phyloP scores from a whole-genome alignment of 2,113 vertebrate species.

The Dolichotis patagonum region DNA sequence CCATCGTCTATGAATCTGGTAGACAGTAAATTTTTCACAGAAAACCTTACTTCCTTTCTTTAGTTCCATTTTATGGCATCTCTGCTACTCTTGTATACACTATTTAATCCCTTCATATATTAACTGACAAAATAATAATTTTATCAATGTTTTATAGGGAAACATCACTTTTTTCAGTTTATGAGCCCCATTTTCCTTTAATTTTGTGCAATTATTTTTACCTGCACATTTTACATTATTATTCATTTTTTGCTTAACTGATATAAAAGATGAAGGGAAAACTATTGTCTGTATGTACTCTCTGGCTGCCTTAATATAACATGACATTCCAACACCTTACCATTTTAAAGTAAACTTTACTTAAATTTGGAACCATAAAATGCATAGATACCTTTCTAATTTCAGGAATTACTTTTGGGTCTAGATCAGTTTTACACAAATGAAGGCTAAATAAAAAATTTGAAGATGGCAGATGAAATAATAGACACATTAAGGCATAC shows the following conservation, averaged over 20 bases:
- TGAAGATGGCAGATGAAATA: neutral
- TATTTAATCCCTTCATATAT: neutral
- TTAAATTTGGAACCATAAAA: neutral
- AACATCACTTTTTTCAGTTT: neutral
- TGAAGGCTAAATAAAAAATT: neutral
- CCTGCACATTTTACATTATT: neutral
- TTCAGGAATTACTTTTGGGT: neutral
- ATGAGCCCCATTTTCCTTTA: neutral
- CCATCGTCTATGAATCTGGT: neutral
- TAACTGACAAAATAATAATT: neutral
- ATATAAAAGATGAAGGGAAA: neutral
- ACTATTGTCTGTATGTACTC: neutral
- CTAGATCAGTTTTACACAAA: neutral
- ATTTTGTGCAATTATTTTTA: neutral
- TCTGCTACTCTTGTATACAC: neutral
- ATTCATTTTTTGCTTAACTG: neutral
- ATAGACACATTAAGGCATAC: neutral
- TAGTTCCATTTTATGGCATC: neutral
- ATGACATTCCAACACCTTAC: neutral
- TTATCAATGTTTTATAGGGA: neutral
- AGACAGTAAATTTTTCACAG: neutral
- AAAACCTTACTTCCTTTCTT: neutral
- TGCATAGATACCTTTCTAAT: neutral
- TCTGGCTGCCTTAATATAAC: neutral
- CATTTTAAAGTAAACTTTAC: neutral